Base-by-base conservation (phyloP, 2,797 vertebrate genomes). In the Staurois parvus region DNA sequence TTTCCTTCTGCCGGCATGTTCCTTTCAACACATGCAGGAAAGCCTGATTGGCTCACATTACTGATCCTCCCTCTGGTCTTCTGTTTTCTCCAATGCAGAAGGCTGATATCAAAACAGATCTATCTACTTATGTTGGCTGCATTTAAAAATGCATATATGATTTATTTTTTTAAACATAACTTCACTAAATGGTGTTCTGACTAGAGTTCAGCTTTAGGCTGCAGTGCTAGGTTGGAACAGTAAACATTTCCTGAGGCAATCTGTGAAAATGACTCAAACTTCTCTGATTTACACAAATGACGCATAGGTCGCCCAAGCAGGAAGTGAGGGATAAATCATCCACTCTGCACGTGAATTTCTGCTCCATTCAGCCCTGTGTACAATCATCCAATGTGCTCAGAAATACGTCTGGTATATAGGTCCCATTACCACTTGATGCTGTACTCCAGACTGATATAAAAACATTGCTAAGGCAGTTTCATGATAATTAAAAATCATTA, bases 351-450 rank as follows among this genome's bases (percentile, higher is more conserved):
- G 11, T 30, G 24, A 62, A 40, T 69, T 83, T 75, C n/a, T 69
- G 15, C 28, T 28, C 24, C 56, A 13, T n/a, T 37, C 32, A 64
- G 2, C 72, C 37, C 17, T 15, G 42, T 42, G 72, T 76, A 83
- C 52, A 62, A 83, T 73, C 74, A 83, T 48, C 30, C 59, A 76
- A 76, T 30, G 13, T 52, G 40, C 72, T 76, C 68, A 68, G 24
- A 52, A 83, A 83, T 19, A 1, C 13, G 67, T 59, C 40, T 29
- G 37, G 28, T 84, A 29, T 37, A 77, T 29, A 72, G 66, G 56
- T 77, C 66, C 37, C 10, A 26, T 29, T 83, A 69, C 66, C 34
- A 72, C 45, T 70, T 59, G 77, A 29, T 45, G 59, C 40, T 13
- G 40, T 42, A 42, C 40, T 42, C 40, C 9, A 13, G 40, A 2